These are phyloP conservation scores for Turnix velox DNA, from an alignment of 2,113 vertebrate species.

Conservation along the genomic window DNA sequence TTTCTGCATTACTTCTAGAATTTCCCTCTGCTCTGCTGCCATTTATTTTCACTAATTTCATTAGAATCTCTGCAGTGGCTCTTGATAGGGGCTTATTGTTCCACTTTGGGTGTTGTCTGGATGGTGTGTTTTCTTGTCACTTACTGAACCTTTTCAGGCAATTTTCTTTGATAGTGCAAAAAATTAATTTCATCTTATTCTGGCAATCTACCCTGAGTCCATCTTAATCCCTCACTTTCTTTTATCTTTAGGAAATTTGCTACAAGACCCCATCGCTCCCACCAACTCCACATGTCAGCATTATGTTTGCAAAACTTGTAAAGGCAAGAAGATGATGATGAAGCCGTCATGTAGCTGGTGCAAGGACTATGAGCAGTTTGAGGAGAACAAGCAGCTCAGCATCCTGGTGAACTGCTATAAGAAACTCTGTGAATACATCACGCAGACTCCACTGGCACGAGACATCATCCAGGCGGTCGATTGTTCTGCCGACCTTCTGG, in stretches of 20 bases:
- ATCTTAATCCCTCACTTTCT: constrained; percentile 14
- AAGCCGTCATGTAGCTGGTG: constrained; percentile 92
- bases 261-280: constrained; percentile 91
- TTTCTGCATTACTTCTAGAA: neutral
- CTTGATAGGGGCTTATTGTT: neutral
- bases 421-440: constrained; percentile 92
- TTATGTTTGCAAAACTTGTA: constrained; percentile 91
- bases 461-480: constrained; percentile 84
- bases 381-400: constrained; percentile 92
- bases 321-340: constrained; percentile 95
- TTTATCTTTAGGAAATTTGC: constrained; percentile 84
- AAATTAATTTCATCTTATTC: rapidly evolving
- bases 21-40: neutral
- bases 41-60: neutral
- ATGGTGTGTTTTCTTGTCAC: neutral
- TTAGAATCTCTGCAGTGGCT: neutral
- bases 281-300: constrained; percentile 92
- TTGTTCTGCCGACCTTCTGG: constrained; percentile 87
- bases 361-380: constrained; percentile 92
- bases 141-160: neutral
- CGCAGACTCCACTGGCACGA: constrained; percentile 85
- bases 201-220: neutral
- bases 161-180: neutral
- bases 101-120: neutral
- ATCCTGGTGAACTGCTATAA: constrained; percentile 93